These are phyloP conservation scores for Protophormia terraenovae DNA, from an alignment of 2,888 invertebrate species.

Conservation along the genomic window DNA sequence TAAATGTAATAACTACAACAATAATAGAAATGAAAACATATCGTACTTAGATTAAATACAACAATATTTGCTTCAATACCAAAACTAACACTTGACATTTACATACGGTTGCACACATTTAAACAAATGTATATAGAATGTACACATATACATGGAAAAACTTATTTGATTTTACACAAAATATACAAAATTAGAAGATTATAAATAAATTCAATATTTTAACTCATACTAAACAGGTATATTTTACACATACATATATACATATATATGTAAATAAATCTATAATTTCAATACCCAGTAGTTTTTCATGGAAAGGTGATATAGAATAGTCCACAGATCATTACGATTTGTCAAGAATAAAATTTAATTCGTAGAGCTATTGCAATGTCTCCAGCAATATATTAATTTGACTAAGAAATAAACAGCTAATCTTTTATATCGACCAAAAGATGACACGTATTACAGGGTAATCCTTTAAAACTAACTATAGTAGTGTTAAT, in stretches of 20 bases:
- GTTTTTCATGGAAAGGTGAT: too few species aligned
- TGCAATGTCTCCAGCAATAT: too few species aligned
- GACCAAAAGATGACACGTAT: too few species aligned
- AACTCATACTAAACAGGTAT: background rate
- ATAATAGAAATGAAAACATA: slow-evolving; percentile 45
- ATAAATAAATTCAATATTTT: slow-evolving; percentile 16
- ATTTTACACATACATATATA: background rate
- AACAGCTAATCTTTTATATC: too few species aligned
- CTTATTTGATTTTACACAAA: background rate
- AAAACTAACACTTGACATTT: slow-evolving; percentile 52
- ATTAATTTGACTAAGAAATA: too few species aligned
- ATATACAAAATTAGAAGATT: slow-evolving; percentile 16
- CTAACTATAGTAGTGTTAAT: too few species aligned
- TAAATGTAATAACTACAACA: background rate
- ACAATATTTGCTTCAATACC: slow-evolving; percentile 37
- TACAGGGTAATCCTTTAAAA: too few species aligned
- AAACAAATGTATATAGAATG: background rate
- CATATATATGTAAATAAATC: too few species aligned
- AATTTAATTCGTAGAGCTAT: too few species aligned
- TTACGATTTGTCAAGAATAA: too few species aligned
- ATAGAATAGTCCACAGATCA: too few species aligned
- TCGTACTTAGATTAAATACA: slow-evolving; percentile 41
- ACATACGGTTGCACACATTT: background rate
- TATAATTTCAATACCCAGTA: too few species aligned
- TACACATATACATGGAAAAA: background rate